A percentile compares a stretch with the other conserved stretches of the same genome.
Conservation (phyloP, 2,797 vertebrate genomes). For the Borostomias antarcticus region DNA sequence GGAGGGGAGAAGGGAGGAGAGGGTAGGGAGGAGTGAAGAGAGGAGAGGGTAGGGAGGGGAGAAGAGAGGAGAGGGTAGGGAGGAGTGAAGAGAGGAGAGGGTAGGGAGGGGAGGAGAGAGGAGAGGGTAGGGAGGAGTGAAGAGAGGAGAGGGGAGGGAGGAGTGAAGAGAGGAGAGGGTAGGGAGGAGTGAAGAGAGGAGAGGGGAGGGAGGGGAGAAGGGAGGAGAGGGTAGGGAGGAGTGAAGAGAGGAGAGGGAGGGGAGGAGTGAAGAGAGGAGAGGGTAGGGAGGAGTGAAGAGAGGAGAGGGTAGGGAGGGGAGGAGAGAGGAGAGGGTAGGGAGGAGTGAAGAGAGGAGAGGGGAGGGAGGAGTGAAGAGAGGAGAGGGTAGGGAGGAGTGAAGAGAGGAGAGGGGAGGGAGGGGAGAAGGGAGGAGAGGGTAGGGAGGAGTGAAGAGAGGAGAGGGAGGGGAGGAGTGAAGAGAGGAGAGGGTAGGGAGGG, state of each 20-base stretch:
- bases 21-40: no score
- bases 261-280: slow-evolving; percentile 20
- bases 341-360: no score
- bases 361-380: no score
- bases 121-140: neutral
- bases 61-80: no score
- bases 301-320: slow-evolving; percentile 33
- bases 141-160: neutral
- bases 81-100: slow-evolving; percentile 23
- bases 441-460: slow-evolving; percentile 21
- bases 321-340: slow-evolving; percentile 36
- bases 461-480: slow-evolving; percentile 40
- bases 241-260: neutral
- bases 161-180: no score
- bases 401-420: slow-evolving; percentile 1
- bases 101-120: slow-evolving; percentile 44
- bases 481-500: slow-evolving; percentile 22
- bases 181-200: slow-evolving; percentile 21
- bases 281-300: slow-evolving; percentile 18
- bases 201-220: slow-evolving; percentile 39
- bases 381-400: no score
- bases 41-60: slow-evolving; percentile 4
- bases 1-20: neutral
- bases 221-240: slow-evolving; percentile 22
- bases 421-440: slow-evolving; percentile 18